Base-by-base conservation (phyloP, 2,888 invertebrate genomes). In the Epinotia nisella region DNA sequence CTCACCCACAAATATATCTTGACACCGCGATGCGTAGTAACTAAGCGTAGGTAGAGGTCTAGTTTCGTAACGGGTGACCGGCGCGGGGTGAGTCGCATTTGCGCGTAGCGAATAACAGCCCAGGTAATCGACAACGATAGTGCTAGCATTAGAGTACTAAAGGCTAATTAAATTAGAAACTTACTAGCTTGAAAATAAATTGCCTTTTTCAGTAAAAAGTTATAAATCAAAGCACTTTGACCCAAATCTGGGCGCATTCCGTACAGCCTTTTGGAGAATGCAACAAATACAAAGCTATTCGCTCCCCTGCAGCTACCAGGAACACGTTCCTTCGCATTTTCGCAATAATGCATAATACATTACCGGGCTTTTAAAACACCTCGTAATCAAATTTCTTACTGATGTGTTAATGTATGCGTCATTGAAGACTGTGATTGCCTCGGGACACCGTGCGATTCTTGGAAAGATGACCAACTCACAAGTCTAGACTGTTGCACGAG, bases 381-480 rank as follows among this genome's bases (percentile, higher is more conserved):
- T 29, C 67, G 17, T 64, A 66, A 60, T 61, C 13, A 56, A 41
- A 67, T 68, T 35, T 59, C 55, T n/a, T 60, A 70, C 70, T 68
- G 55, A 74, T 74, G 71, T 74, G 56, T 68, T 74, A 75, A 76
- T 75, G 75, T 61, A 64, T 74, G 67, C 49, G 45, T 59, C 39
- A 53, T 19, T 61, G 35, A 41, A 21, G 3, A 19, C 19, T 24
- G 60, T 19, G 67, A 62, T 55, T 58, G 35, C 53, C 79, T 86
- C 86, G 88, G 83, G 86, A 89, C 88, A 89, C 84, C 83, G 70
- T 60, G 66, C 76, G 71, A 75, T 90, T 89, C 90, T 84, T 76
- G 78, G 90, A 88, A 90, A 78, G 81, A 76, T 74, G 74, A 75
- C 72, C 74, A 71, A 76, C 58, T 59, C 71, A 68, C 72, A 68